These are phyloP conservation scores for Octopus sinensis DNA, from an alignment of 1,140 invertebrate species.

Conservation along the genomic window DNA sequence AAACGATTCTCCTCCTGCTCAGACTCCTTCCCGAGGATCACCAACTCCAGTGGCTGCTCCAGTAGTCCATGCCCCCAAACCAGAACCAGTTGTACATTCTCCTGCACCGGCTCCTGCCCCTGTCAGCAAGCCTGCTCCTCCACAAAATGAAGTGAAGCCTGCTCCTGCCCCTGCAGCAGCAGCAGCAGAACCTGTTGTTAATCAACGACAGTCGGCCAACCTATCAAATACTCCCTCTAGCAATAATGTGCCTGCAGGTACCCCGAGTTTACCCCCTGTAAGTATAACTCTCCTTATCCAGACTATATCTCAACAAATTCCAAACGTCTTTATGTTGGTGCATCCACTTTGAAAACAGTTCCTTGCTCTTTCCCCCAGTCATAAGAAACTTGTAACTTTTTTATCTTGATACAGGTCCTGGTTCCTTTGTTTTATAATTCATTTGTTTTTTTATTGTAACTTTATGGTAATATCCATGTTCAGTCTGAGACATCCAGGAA, in stretches of 20 bases:
- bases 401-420: too few species aligned
- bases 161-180: slow-evolving; percentile 15
- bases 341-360: neutral
- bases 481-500: too few species aligned
- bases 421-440: too few species aligned
- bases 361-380: too few species aligned
- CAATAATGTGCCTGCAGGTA: slow-evolving; percentile 25
- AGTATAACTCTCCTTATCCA: slow-evolving; percentile 26
- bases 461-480: too few species aligned
- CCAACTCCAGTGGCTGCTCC: neutral
- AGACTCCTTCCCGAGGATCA: neutral
- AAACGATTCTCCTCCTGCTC: slow-evolving; percentile 13
- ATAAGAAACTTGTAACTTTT: neutral
- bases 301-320: neutral
- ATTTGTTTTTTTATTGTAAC: too few species aligned
- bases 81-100: neutral
- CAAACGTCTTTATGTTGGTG: neutral
- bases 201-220: slow-evolving; percentile 36
- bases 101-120: slow-evolving; percentile 16
- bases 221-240: neutral
- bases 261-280: slow-evolving; percentile 49
- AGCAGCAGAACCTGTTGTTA: slow-evolving; percentile 34
- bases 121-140: slow-evolving; percentile 22
- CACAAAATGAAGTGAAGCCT: slow-evolving; percentile 8
- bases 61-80: neutral